A percentile compares a stretch with the other conserved stretches of the same genome.
These are phyloP conservation scores for Sebastes minor DNA, from an alignment of 2,797 vertebrate genomes.

Conservation along the genomic window DNA sequence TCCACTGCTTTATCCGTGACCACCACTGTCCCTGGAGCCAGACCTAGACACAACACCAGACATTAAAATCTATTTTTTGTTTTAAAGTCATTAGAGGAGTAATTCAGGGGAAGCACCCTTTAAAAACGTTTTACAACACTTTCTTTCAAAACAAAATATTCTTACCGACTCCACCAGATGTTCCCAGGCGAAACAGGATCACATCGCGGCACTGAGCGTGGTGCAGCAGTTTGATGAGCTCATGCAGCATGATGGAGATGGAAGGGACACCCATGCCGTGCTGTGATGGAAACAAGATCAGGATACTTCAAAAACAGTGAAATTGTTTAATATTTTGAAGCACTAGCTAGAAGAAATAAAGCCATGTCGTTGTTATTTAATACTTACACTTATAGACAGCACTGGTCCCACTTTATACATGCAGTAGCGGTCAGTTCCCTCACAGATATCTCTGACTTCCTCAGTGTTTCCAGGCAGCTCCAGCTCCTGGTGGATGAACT, in stretches of 20 bases:
- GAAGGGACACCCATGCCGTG: slow-evolving; percentile 93
- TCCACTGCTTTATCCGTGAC: slow-evolving; percentile 87
- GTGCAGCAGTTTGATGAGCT: slow-evolving; percentile 93
- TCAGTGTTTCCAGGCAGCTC: slow-evolving; percentile 71
- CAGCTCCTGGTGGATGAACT: slow-evolving; percentile 87
- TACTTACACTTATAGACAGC: slow-evolving; percentile 88
- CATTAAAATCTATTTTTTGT: not conserved
- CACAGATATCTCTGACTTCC: slow-evolving; percentile 84
- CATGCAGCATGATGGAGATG: slow-evolving; percentile 91
- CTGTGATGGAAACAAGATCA: slow-evolving; percentile 62
- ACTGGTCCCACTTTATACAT: slow-evolving; percentile 90
- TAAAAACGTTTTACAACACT: not conserved
- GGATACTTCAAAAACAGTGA: not conserved
- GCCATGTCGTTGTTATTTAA: not conserved
- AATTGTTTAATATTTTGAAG: not conserved
- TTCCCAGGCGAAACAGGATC: slow-evolving; percentile 86
- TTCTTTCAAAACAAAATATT: not conserved
- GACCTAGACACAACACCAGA: slow-evolving; percentile 66
- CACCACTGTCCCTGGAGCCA: slow-evolving; percentile 86
- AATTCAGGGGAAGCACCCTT: not conserved
- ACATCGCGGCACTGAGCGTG: slow-evolving; percentile 86
- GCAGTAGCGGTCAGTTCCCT: slow-evolving; percentile 88
- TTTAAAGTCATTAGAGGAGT: not conserved
- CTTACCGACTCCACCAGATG: slow-evolving; percentile 90
- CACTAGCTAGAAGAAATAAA: too few species aligned